These are phyloP conservation scores for Xiphophorus hellerii DNA, from an alignment of 2,113 vertebrate genomes.

Conservation along the genomic window DNA sequence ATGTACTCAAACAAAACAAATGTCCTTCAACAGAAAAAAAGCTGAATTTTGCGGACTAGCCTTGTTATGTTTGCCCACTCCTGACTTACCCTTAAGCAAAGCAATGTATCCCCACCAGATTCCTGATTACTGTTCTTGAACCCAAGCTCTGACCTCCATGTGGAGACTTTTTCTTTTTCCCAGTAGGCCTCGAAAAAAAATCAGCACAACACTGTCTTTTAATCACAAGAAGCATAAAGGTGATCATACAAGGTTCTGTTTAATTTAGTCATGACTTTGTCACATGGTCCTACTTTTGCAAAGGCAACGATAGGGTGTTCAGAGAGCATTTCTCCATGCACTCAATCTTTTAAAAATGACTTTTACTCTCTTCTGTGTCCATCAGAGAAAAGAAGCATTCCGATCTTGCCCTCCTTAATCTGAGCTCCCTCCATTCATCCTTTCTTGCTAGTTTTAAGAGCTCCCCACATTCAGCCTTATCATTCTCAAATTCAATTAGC, in stretches of 20 bases:
- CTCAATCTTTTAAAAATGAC: conserved; percentile 28
- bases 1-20: neutral
- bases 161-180: conserved; percentile 19
- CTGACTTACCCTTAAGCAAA: conserved; percentile 12
- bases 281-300: conserved; percentile 11
- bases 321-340: conserved; percentile 8
- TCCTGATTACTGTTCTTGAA: conserved; percentile 22
- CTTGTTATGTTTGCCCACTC: neutral
- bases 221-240: conserved; percentile 26
- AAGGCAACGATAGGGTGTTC: conserved; percentile 31
- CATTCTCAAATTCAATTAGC: conserved; percentile 79
- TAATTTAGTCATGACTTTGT: conserved; percentile 41
- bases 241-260: conserved; percentile 31
- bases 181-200: conserved; percentile 1
- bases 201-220: conserved; percentile 1
- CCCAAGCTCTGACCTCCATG: conserved; percentile 23
- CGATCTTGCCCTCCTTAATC: conserved; percentile 10
- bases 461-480: conserved; percentile 72
- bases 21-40: conserved; percentile 24
- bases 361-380: conserved; percentile 40
- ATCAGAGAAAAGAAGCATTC: conserved; percentile 42
- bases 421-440: conserved; percentile 22
- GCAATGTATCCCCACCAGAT: conserved; percentile 15
- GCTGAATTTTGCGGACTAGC: neutral
- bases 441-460: conserved; percentile 49